Conservation (phyloP, 1,140 invertebrate species). For the Ceratosolen solmsi region DNA sequence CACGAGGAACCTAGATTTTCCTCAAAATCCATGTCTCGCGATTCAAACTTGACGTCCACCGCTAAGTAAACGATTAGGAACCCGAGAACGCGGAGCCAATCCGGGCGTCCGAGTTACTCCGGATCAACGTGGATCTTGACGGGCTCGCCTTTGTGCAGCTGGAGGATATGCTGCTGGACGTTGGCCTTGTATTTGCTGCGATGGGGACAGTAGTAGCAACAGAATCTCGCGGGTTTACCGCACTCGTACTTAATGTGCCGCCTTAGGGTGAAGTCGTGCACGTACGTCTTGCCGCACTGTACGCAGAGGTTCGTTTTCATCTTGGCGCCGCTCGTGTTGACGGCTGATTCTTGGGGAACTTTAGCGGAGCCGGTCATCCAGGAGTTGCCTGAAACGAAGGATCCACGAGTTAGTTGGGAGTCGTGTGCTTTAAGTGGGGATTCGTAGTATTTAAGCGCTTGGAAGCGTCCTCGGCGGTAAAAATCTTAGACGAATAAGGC, state of each 20-base stretch:
- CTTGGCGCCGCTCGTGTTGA: not conserved
- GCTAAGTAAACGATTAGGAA: too few relatives aligned
- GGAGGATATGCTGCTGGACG: constrained; percentile 57
- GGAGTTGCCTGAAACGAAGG: not conserved
- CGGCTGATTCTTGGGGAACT: not conserved
- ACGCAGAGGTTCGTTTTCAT: not conserved
- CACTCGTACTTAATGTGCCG: constrained; percentile 44
- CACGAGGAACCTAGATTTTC: too few relatives aligned
- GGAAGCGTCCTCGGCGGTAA: not conserved
- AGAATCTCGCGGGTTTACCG: constrained; percentile 34
- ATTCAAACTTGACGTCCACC: too few relatives aligned
- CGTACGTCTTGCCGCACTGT: constrained; percentile 40
- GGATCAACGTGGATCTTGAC: constrained; percentile 36
- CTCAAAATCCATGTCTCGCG: too few relatives aligned
- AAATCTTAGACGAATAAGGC: too few relatives aligned
- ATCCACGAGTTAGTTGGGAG: not conserved
- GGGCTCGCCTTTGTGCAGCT: constrained; percentile 19
- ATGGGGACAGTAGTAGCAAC: constrained; percentile 59
- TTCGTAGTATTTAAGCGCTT: not conserved
- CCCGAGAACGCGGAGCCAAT: not conserved
- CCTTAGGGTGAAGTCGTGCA: constrained; percentile 29
- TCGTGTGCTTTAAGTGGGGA: not conserved
- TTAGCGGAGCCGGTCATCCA: not conserved
- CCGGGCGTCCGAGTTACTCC: not conserved
- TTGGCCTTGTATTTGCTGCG: constrained; percentile 59